A percentile compares a stretch with the other conserved stretches of the same genome.
phyloP scores from a whole-genome alignment of 2,113 vertebrate species.

The Eurypyga helias region DNA sequence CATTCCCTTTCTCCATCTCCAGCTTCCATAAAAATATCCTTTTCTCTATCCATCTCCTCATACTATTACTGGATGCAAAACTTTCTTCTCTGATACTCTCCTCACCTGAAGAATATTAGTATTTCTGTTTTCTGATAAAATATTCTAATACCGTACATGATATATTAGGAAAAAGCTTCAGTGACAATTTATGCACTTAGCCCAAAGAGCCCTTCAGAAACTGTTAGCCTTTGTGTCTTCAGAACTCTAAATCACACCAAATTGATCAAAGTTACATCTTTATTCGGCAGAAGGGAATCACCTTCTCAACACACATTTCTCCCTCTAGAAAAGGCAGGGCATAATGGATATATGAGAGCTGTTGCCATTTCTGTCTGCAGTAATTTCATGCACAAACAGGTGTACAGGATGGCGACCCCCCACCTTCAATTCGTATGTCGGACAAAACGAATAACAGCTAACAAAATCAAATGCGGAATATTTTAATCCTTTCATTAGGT shows the following conservation, averaged over 20 bases:
- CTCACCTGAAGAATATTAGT: background rate
- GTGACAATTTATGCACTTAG: background rate
- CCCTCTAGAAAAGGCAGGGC: background rate
- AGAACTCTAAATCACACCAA: background rate
- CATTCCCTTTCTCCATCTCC: background rate
- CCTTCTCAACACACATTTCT: background rate
- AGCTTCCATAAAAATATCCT: background rate
- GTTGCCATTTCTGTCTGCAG: background rate
- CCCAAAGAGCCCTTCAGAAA: background rate
- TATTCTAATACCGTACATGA: background rate
- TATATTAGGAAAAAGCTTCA: background rate
- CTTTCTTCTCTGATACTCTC: background rate
- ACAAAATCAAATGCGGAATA: background rate
- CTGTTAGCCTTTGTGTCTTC: background rate
- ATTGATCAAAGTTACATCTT: background rate
- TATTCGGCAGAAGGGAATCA: background rate
- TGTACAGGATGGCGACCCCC: background rate
- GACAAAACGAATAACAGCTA: background rate
- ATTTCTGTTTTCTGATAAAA: background rate
- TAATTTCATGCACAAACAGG: background rate
- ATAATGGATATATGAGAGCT: background rate
- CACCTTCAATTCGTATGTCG: background rate
- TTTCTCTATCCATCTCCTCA: background rate
- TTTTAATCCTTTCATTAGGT: conserved; percentile 36
- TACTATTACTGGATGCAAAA: background rate